Base-by-base conservation (phyloP, 1,140 invertebrate genomes). In the Drosophila asahinai region DNA sequence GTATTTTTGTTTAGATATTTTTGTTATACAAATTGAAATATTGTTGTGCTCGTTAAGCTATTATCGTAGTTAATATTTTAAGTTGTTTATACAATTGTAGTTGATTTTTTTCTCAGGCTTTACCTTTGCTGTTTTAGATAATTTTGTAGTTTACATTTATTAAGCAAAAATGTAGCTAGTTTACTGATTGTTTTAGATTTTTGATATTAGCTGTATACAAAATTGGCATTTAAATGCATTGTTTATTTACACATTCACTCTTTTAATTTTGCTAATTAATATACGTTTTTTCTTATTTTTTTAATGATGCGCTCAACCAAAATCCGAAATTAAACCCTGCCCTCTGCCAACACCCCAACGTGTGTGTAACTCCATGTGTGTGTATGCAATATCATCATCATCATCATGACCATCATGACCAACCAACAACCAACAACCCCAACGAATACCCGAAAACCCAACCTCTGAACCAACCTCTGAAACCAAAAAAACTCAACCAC, bases 201-300 rank as follows among this genome's bases (percentile, higher is more conserved):
- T 15, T 59, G 19, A 43, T 25, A 70, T 65, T 78, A 72, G 77
- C 17, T 19, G 57, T 38, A 55, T 38, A 22, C 19, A 40, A n/a
- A 68, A 86, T 84, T 60, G 81, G 81, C 77, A 84, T 70, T 80
- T 51, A 65, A 80, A 68, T 91, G 63, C 77, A 76, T 77, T 70
- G 22, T 82, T 70, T 57, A 54, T 38, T 67, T 51, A 65, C 51
- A 68, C 58, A 25, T 81, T 59, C 30, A 77, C 59, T 87, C 78
- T 84, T 57, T 40, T 57, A 40, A 72, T 81, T 87, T 87, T 81
- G 84, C 86, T 90, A 90, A 90, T 90, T 91, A 90, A 90, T 90
- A 62, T 86, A 80, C 81, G 27, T 91, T 74, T 57, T 90, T 86
- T 90, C 76, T 91, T 84, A 86, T 65, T 81, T 87, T 82, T 57